These are phyloP conservation scores for Ophiodon elongatus DNA, from an alignment of 2,113 vertebrate species.

Conservation along the genomic window DNA sequence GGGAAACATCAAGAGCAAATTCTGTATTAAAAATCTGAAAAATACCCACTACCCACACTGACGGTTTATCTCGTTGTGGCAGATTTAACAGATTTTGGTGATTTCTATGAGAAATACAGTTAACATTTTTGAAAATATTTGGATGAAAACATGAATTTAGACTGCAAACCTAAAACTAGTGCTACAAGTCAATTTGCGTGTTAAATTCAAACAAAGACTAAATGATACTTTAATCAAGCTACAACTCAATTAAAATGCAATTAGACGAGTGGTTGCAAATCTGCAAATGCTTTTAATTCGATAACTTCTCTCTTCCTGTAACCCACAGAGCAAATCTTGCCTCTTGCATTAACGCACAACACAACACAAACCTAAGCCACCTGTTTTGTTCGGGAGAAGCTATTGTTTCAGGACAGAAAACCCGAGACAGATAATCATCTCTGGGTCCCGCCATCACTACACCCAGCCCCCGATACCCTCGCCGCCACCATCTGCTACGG, in stretches of 20 bases:
- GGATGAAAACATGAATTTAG: background rate
- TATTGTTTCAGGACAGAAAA: slow-evolving; percentile 25
- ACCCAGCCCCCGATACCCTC: slow-evolving; percentile 71
- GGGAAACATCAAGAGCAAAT: background rate
- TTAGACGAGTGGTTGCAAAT: background rate
- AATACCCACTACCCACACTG: background rate
- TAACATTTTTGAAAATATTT: background rate
- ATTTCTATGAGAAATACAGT: background rate
- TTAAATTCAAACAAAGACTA: background rate
- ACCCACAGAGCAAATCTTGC: background rate
- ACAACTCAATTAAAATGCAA: background rate
- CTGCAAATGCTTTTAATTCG: background rate
- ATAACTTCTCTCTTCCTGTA: background rate
- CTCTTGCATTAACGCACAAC: background rate
- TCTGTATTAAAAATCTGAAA: background rate
- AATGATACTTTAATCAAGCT: background rate
- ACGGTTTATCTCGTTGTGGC: background rate
- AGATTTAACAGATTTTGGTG: background rate
- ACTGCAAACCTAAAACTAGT: background rate
- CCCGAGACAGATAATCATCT: slow-evolving; percentile 68
- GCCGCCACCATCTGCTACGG: slow-evolving; percentile 76
- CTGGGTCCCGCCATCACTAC: slow-evolving; percentile 53
- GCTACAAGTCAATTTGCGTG: background rate
- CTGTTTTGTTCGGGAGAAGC: slow-evolving; percentile 33
- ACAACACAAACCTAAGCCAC: slow-evolving; percentile 16